Base-by-base conservation (phyloP, 2,888 invertebrate genomes). In the Athalia rosae region DNA sequence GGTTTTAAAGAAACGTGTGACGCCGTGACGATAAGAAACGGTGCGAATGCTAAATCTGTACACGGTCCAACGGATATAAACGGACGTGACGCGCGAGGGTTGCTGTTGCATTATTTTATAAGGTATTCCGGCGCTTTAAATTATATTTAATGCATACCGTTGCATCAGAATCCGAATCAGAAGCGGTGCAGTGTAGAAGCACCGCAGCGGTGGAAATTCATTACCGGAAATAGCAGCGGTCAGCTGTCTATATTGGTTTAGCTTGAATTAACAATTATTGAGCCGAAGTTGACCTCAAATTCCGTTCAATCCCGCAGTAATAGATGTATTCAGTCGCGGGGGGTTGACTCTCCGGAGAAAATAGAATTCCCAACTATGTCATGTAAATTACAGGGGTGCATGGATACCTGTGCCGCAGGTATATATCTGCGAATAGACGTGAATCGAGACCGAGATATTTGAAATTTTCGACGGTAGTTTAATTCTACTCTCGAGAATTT, bases 231-330 rank as follows among this genome's bases (percentile, higher is more conserved):
- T 67, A 67, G 67, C 4, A 41, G 53, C 53, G n/a, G 67, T 53
- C 15, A 41, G 28, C 28, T 28, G 28, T 28, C 28, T 28, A 28
- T 28, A 28, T 28, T 28, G 28, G 28, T 28, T 28, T 28, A 67
- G 53, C 41, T 53, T 67, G 50, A 53, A 67, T 50, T 67, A 67
- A 28, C 28, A 28, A 28, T 28, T 28, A 67, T 50, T 53, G 11
- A 28, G 50, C 5, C 41, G 53, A 67, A 67, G 50, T 13, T 67
- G 50, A 67, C 28, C 41, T 11, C 50, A 53, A 67, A 50, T 67
- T 53, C 6, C 0, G 41, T 9, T 3, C n/a, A 43, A 9, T 67
- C 11, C 53, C 50, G 67, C 41, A 15, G 53, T 53, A 67, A 53
- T 28, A 67, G 5, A 53, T 41, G 13, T 62, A 58, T 47, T 11